Percentiles rank a stretch among this genome's conserved stretches.
Conservation (phyloP, 2,113 vertebrate species). For the Oncorhynchus kisutch region DNA sequence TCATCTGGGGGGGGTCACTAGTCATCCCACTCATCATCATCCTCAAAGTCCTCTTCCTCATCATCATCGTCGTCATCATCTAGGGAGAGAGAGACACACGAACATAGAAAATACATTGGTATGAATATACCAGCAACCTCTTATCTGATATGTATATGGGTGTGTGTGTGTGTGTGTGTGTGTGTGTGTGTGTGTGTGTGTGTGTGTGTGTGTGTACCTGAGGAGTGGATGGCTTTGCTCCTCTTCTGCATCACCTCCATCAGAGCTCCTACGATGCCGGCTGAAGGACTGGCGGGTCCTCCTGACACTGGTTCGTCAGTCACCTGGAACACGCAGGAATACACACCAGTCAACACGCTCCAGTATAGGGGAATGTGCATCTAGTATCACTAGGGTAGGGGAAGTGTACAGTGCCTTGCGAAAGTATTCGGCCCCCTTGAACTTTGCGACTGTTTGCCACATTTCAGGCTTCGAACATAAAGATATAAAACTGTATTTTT, state of each 20-base stretch:
- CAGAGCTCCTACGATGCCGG: constrained; percentile 93
- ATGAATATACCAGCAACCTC: background rate
- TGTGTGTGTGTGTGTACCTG: constrained; percentile 73
- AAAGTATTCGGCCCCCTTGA: too few relatives aligned
- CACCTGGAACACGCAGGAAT: background rate
- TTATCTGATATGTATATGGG: background rate
- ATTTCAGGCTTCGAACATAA: too few relatives aligned
- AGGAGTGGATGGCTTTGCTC: constrained; percentile 98
- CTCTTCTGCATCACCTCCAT: constrained; percentile 99
- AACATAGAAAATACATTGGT: background rate
- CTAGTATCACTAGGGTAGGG: background rate
- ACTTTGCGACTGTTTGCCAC: too few relatives aligned
- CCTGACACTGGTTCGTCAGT: constrained; percentile 79
- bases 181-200: background rate
- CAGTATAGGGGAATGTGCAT: too few relatives aligned
- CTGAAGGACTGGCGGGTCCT: constrained; percentile 78
- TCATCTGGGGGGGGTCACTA: constrained; percentile 74
- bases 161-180: background rate
- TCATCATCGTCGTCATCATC: constrained; percentile 96
- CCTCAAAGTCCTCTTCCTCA: constrained; percentile 95
- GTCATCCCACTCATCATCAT: constrained; percentile 98
- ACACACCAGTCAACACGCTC: background rate
- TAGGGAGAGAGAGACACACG: constrained; percentile 50
- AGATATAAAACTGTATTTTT: too few relatives aligned
- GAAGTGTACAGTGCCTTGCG: too few relatives aligned